Conservation (phyloP, 1,140 invertebrate species). For the Bombus difficillimus region DNA sequence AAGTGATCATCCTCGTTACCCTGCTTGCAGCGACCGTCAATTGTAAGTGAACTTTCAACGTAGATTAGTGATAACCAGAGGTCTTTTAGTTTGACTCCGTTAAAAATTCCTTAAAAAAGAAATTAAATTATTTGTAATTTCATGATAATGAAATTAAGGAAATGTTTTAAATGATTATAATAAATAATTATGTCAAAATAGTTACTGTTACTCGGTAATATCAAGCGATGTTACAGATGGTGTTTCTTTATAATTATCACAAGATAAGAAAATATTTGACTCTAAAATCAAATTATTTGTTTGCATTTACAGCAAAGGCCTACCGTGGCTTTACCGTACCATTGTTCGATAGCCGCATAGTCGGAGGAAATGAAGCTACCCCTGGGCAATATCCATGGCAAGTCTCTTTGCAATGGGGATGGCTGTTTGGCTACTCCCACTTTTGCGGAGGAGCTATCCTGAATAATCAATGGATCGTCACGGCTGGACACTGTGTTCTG, state of each 20-base stretch:
- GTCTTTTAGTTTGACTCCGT: neutral
- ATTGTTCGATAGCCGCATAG: conserved; percentile 58
- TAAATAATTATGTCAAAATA: too few species aligned
- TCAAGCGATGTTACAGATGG: too few species aligned
- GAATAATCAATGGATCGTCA: conserved; percentile 82
- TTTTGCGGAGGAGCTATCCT: conserved; percentile 84
- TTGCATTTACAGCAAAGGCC: conserved; percentile 26
- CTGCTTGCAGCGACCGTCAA: conserved; percentile 35
- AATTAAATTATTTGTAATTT: neutral
- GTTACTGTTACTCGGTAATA: too few species aligned
- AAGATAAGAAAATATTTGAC: neutral
- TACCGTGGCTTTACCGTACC: conserved; percentile 17
- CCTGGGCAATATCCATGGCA: conserved; percentile 81
- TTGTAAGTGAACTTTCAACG: conserved; percentile 51
- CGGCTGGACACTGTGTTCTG: conserved; percentile 83
- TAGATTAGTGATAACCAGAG: neutral
- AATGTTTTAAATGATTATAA: too few species aligned
- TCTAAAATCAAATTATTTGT: neutral
- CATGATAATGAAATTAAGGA: too few species aligned
- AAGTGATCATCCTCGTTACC: conserved; percentile 33
- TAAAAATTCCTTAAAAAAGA: neutral
- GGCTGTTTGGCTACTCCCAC: conserved; percentile 65
- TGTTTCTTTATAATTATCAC: too few species aligned
- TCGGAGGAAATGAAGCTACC: conserved; percentile 80
- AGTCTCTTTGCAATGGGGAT: conserved; percentile 79